Percentiles rank a stretch among this genome's conserved stretches.
These are phyloP conservation scores for Numenius arquata DNA, from an alignment of 2,113 vertebrate genomes.

Conservation along the genomic window DNA sequence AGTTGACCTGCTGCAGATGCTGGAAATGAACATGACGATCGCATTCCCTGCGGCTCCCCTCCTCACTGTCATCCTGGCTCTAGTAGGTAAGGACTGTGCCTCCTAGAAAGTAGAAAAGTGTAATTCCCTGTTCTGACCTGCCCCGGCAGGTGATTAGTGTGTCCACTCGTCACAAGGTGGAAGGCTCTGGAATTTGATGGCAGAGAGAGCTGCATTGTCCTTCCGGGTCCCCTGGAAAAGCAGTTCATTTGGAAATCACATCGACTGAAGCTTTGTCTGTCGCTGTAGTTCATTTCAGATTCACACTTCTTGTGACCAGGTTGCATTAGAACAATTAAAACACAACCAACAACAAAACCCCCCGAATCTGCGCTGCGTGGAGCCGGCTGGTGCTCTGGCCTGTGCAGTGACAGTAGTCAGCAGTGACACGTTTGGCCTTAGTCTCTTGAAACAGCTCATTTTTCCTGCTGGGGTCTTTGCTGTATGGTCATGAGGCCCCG, in stretches of 20 bases:
- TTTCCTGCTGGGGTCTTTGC: background rate
- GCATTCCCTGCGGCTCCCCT: slow-evolving; percentile 96
- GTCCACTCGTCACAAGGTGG: background rate
- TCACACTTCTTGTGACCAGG: rapidly evolving
- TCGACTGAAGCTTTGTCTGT: background rate
- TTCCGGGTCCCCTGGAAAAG: background rate
- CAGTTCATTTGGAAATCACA: background rate
- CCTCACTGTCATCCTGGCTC: slow-evolving; percentile 96
- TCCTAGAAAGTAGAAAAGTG: background rate
- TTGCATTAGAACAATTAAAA: background rate
- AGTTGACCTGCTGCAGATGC: slow-evolving; percentile 98
- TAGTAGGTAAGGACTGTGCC: slow-evolving; percentile 84
- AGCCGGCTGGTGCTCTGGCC: background rate
- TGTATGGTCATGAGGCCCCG: rapidly evolving
- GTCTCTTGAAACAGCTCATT: background rate
- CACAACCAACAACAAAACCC: background rate
- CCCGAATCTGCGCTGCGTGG: rapidly evolving
- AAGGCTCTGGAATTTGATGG: slow-evolving; percentile 16
- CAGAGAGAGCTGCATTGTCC: background rate
- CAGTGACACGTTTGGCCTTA: rapidly evolving
- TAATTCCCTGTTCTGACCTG: background rate
- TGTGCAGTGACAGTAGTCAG: background rate
- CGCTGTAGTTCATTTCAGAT: background rate
- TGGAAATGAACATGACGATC: slow-evolving; percentile 99
- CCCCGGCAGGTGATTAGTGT: rapidly evolving